Percentiles rank a stretch among this genome's conserved stretches.
These are phyloP conservation scores for Hepsetus odoe DNA, from an alignment of 2,113 vertebrate genomes.

Conservation along the genomic window DNA sequence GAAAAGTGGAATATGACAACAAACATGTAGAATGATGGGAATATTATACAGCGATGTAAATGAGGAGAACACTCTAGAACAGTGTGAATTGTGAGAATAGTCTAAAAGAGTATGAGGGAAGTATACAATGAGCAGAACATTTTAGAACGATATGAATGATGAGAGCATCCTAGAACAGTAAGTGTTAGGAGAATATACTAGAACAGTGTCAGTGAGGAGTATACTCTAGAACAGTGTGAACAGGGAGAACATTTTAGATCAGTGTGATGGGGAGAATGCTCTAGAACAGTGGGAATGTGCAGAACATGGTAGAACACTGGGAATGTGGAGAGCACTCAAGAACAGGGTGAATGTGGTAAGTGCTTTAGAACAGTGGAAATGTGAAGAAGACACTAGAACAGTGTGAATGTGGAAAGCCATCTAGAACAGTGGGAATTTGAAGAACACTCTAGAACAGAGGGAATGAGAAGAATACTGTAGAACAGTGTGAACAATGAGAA, in stretches of 20 bases:
- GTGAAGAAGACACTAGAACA: neutral
- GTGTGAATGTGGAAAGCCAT: neutral
- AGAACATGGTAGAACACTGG: too few relatives aligned
- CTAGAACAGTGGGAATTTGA: neutral
- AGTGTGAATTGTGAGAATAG: too few relatives aligned
- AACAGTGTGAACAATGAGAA: neutral
- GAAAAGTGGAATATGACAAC: too few relatives aligned
- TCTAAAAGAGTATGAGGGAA: too few relatives aligned
- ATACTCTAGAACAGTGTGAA: too few relatives aligned
- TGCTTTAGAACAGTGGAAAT: neutral
- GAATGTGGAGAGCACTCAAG: too few relatives aligned
- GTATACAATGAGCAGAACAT: too few relatives aligned
- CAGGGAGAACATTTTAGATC: neutral
- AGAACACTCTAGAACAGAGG: neutral
- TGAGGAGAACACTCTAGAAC: neutral
- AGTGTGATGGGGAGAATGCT: neutral
- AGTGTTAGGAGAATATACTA: neutral
- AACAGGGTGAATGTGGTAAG: too few relatives aligned
- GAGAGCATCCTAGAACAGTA: neutral
- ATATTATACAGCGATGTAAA: too few relatives aligned
- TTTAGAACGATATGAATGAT: too few relatives aligned
- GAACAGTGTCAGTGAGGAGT: too few relatives aligned
- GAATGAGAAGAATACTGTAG: neutral
- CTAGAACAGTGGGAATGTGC: neutral
- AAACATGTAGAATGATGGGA: too few relatives aligned